Conservation (phyloP, 2,888 invertebrate genomes). For the Oscheius sp. region DNA sequence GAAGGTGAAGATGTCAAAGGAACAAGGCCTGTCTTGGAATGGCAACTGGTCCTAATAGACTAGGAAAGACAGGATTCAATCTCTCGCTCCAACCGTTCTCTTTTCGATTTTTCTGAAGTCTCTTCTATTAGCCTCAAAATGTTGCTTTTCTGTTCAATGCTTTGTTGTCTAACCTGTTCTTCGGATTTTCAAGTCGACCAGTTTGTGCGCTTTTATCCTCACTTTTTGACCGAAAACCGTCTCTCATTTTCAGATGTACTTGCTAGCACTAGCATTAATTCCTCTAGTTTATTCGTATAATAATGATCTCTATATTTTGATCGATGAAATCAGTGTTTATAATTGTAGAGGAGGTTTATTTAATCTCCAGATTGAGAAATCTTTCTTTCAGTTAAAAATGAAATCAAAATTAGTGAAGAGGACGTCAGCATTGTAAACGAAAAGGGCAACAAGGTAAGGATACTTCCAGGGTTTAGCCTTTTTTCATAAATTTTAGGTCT, state of each 20-base stretch:
- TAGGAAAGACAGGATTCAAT: slow-evolving; percentile 19
- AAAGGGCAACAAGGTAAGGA: slow-evolving; percentile 56
- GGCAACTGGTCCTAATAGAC: slow-evolving; percentile 10
- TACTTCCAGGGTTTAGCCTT: too few species aligned
- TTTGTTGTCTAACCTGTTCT: slow-evolving; percentile 14
- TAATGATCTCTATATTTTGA: slow-evolving; percentile 65
- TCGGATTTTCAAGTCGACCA: slow-evolving; percentile 24
- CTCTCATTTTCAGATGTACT: slow-evolving; percentile 2
- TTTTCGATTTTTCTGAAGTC: neutral
- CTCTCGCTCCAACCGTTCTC: neutral
- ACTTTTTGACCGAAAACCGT: neutral
- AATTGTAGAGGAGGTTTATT: slow-evolving; percentile 64
- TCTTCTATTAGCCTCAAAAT: neutral
- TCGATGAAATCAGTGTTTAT: slow-evolving; percentile 66
- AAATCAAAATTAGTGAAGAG: slow-evolving; percentile 67
- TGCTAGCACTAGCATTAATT: neutral
- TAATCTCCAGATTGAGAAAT: neutral
- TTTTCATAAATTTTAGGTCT: slow-evolving; percentile 52
- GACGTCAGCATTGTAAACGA: slow-evolving; percentile 67
- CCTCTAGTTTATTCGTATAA: neutral
- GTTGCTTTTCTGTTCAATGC: neutral
- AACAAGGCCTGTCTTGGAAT: neutral
- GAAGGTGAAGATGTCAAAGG: neutral
- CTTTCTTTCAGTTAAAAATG: slow-evolving; percentile 61
- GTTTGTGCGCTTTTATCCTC: neutral